Conservation (phyloP, 2,888 invertebrate genomes). For the Drosophila anomalata region DNA sequence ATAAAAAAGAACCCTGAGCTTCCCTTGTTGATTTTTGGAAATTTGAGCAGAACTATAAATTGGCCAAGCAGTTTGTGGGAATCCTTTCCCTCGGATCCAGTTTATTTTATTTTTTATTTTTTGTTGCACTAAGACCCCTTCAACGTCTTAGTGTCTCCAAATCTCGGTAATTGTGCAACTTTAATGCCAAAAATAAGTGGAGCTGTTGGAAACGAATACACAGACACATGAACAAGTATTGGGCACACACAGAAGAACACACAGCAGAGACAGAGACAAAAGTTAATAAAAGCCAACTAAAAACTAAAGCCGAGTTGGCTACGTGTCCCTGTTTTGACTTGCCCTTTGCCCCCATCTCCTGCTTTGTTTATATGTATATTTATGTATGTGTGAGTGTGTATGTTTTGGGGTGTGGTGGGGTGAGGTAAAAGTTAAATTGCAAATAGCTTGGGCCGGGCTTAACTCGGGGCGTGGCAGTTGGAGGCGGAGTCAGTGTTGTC, state of each 20-base stretch:
- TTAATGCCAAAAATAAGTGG: conserved; percentile 69
- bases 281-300: conserved; percentile 77
- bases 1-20: conserved; percentile 1
- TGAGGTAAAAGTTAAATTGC: conserved; percentile 71
- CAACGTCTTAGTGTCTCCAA: conserved; percentile 60
- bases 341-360: conserved; percentile 27
- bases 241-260: conserved; percentile 10
- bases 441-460: conserved; percentile 66
- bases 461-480: conserved; percentile 15
- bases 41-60: conserved; percentile 64
- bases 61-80: conserved; percentile 50
- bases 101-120: too few species aligned
- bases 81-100: conserved; percentile 2
- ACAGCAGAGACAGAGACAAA: conserved; percentile 48
- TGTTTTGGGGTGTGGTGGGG: conserved; percentile 26
- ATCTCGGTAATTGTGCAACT: conserved; percentile 76
- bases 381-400: conserved; percentile 20
- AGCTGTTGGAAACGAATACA: conserved; percentile 43
- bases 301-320: conserved; percentile 68
- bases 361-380: conserved; percentile 2
- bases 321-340: conserved; percentile 67
- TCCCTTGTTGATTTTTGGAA: conserved; percentile 35
- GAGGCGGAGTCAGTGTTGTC: background rate
- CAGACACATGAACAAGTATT: conserved; percentile 13
- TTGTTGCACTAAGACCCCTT: background rate